Evolutionary conservation across 2,113 vertebrate species (phyloP).

Genomic region (Misgurnus mizolepis): DNA sequence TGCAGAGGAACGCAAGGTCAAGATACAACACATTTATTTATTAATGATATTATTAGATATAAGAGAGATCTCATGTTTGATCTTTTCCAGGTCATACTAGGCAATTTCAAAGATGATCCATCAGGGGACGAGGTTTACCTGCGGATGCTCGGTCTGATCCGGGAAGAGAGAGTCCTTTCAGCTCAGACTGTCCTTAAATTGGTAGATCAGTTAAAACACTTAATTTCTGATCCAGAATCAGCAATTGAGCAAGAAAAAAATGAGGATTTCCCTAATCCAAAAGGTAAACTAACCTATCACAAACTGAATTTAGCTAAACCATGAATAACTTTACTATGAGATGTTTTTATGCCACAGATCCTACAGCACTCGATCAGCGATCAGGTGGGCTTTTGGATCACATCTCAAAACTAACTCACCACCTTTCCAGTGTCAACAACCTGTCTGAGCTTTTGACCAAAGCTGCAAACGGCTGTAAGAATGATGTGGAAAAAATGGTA

Average conservation of each 20-base stretch:
- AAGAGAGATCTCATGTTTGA: neutral
- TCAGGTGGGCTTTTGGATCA: constrained; percentile 62
- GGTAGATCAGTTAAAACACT: constrained; percentile 64
- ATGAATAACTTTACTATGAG: neutral
- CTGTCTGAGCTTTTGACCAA: constrained; percentile 72
- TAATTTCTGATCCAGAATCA: constrained; percentile 46
- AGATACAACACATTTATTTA: neutral
- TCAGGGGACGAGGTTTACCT: constrained; percentile 56
- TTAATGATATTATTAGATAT: neutral
- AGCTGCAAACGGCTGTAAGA: constrained; percentile 70
- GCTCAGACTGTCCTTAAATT: constrained; percentile 61
- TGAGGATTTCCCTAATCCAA: constrained; percentile 41
- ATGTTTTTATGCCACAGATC: neutral
- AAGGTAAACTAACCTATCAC: constrained; percentile 32
- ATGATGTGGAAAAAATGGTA: constrained; percentile 71
- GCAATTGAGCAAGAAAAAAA: constrained; percentile 51
- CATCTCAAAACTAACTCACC: constrained; percentile 70
- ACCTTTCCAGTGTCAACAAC: constrained; percentile 70
- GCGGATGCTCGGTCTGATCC: constrained; percentile 67
- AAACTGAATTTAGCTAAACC: neutral
- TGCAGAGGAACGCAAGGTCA: constrained; percentile 71
- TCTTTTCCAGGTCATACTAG: constrained; percentile 61
- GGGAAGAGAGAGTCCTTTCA: constrained; percentile 48
- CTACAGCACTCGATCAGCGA: constrained; percentile 54
- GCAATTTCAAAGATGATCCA: constrained; percentile 64